Evolutionary conservation across 2,113 vertebrate species (phyloP).

Genomic region (Syrrhaptes paradoxus): DNA sequence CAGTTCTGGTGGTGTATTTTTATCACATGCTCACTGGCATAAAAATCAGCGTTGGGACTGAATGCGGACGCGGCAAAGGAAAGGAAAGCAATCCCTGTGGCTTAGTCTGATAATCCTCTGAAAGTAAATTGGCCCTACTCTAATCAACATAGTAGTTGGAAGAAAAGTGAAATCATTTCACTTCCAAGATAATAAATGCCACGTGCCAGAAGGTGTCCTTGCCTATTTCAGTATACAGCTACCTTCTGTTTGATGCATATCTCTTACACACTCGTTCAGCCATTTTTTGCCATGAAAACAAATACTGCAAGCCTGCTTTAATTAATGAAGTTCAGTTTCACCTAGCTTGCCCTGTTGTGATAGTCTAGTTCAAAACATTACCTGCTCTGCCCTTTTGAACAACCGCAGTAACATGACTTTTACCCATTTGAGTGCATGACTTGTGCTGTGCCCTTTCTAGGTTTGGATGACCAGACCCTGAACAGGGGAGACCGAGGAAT

Average conservation of each 20-base stretch:
- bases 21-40: background rate
- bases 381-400: background rate
- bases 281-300: background rate
- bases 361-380: conserved; percentile 19
- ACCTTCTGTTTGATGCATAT: accelerated
- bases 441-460: background rate
- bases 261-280: background rate
- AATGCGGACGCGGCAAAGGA: background rate
- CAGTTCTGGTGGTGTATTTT: background rate
- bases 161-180: conserved; percentile 59
- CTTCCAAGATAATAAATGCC: background rate
- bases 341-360: conserved; percentile 53
- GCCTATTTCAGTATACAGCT: background rate
- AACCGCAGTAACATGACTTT: background rate
- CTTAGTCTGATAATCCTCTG: conserved; percentile 63
- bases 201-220: background rate
- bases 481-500: background rate
- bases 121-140: conserved; percentile 64
- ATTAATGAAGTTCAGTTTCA: conserved; percentile 57
- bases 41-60: background rate
- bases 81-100: conserved; percentile 48
- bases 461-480: background rate
- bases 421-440: background rate
- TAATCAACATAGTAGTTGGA: conserved; percentile 44
- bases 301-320: conserved; percentile 23